Base-by-base conservation (phyloP, 2,888 invertebrate species). In the Chelonus formosanus region DNA sequence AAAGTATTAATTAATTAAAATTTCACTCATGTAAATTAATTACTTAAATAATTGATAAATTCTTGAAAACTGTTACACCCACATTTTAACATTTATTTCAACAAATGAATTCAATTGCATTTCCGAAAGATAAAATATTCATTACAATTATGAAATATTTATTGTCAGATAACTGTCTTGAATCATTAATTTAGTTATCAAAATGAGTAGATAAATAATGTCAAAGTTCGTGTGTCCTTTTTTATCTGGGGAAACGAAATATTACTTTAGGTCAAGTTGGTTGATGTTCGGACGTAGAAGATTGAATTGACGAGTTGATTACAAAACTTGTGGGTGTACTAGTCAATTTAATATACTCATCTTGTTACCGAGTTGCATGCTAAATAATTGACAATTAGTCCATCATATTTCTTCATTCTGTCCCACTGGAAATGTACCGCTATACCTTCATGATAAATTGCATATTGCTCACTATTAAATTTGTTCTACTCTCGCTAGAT, bases 331-430 rank as follows among this genome's bases (percentile, higher is more conserved):
- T 55, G 63, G 56, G 67, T 65, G 69, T 67, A 56, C 55, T 61
- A 64, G 70, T 64, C 66, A 71, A 72, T 72, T 71, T 68, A 68
- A 70, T 52, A 64, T 60, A 65, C 43, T 64, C 61, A 63, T 67
- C 65, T 54, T 56, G 65, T 65, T 63, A 63, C 36, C 54, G 55
- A 71, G 62, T 63, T 67, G 61, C 60, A 70, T 67, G 68, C 72
- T 53, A 72, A 71, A 63, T 67, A 71, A 72, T 70, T 71, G 70
- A 63, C 68, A 71, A 72, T 72, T 72, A 72, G 48, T 50, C 44
- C 20, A 50, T 61, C 53, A 34, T 55, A 40, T 55, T 55, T 48
- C 20, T 48, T 48, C 20, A 4, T 32, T 54, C 5, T 53, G 4
- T 35, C 8, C 7, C 31, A 20, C 20, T 20, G 20, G 20, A 20